These are phyloP conservation scores for Bothrops jararaca DNA, from an alignment of 2,113 vertebrate species.

Conservation along the genomic window DNA sequence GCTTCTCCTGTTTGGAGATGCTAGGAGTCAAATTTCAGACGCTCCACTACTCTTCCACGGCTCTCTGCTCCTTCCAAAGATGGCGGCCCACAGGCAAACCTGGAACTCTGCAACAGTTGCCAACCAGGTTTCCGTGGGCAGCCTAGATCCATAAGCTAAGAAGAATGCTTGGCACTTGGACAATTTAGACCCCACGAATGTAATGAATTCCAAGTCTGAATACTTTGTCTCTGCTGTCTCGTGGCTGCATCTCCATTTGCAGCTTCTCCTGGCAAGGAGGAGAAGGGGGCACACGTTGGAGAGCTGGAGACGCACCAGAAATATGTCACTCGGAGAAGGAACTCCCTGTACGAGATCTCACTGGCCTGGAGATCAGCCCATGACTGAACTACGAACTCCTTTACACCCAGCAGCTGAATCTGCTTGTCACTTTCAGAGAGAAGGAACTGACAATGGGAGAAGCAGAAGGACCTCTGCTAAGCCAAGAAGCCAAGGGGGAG, in stretches of 20 bases:
- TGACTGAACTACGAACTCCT: neutral
- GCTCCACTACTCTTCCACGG: neutral
- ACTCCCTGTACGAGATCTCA: neutral
- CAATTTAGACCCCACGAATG: neutral
- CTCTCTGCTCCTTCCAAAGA: neutral
- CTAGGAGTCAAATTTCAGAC: neutral
- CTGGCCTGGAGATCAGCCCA: neutral
- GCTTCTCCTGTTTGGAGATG: neutral
- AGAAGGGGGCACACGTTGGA: neutral
- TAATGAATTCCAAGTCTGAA: neutral
- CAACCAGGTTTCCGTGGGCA: neutral
- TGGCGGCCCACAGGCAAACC: neutral
- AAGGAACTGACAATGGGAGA: neutral
- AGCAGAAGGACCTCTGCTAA: neutral
- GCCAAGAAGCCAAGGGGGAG: neutral
- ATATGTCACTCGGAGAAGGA: neutral
- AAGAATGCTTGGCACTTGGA: neutral
- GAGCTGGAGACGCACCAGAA: neutral
- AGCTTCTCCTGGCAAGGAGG: neutral
- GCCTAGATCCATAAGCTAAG: no score
- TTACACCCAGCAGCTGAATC: neutral
- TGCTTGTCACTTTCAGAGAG: neutral
- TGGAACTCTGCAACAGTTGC: neutral
- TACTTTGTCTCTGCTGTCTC: neutral
- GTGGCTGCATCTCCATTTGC: neutral